phyloP scores from a whole-genome alignment of 1,140 invertebrate genomes.

The Plodia interpunctella region DNA sequence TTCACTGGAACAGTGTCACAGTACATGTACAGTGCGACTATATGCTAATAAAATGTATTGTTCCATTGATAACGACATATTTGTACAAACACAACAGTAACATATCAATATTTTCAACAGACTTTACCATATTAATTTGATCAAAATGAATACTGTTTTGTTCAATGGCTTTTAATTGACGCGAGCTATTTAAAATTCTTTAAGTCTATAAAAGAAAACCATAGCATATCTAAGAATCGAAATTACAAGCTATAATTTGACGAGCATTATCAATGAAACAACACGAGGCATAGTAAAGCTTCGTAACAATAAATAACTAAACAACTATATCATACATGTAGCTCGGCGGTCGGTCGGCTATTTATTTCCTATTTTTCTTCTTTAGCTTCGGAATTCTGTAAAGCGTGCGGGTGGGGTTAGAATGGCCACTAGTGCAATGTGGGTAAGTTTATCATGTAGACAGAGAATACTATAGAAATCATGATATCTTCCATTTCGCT shows the following conservation, averaged over 20 bases:
- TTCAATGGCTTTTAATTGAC: too few species aligned
- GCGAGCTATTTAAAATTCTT: too few species aligned
- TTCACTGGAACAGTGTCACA: conserved; percentile 21
- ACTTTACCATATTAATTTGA: too few species aligned
- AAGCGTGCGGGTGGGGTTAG: conserved; percentile 62
- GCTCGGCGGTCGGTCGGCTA: conserved; percentile 43
- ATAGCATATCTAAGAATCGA: too few species aligned
- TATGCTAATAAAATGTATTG: conserved; percentile 21
- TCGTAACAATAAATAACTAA: conserved; percentile 62
- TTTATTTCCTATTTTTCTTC: conserved; percentile 64
- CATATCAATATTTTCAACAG: not conserved
- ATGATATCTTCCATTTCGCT: too few species aligned
- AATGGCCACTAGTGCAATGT: not conserved
- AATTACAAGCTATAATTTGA: not conserved
- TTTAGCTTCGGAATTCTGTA: conserved; percentile 73
- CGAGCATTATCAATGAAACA: not conserved
- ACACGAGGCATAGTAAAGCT: conserved; percentile 7
- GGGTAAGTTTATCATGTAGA: too few species aligned
- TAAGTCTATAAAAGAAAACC: too few species aligned
- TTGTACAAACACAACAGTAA: not conserved
- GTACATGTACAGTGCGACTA: conserved; percentile 27
- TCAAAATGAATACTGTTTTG: too few species aligned
- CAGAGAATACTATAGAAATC: too few species aligned
- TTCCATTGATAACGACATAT: conserved; percentile 18
- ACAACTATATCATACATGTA: conserved; percentile 59